These are phyloP conservation scores for Anolis carolinensis DNA, from an alignment of 2,113 vertebrate species.

Conservation along the genomic window DNA sequence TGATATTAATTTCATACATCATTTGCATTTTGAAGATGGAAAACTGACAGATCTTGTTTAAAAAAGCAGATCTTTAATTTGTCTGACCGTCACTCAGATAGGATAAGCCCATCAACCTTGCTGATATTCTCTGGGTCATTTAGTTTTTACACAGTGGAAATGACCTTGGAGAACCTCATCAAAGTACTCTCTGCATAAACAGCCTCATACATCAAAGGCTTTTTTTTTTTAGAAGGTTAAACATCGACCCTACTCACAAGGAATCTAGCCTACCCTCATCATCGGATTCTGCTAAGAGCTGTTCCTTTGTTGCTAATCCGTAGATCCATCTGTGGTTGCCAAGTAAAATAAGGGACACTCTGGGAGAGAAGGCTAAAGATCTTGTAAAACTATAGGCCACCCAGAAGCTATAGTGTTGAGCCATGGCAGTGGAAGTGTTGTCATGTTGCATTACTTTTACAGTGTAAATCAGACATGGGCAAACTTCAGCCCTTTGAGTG, in stretches of 20 bases:
- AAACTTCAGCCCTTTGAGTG: too few relatives aligned
- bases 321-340: neutral
- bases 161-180: neutral
- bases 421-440: too few relatives aligned
- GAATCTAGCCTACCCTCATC: neutral
- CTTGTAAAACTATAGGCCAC: too few relatives aligned
- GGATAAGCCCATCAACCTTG: conserved; percentile 32
- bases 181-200: neutral
- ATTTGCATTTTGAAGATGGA: neutral
- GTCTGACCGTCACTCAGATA: neutral
- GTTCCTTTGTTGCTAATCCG: neutral
- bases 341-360: too few relatives aligned
- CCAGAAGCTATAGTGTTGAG: too few relatives aligned
- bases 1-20: conserved; percentile 28
- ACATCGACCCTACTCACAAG: neutral
- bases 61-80: conserved; percentile 18
- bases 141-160: conserved; percentile 11
- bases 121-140: conserved; percentile 1
- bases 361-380: too few relatives aligned
- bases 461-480: too few relatives aligned
- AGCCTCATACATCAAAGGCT: neutral
- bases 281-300: neutral
- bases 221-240: neutral
- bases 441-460: too few relatives aligned
- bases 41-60: conserved; percentile 2